Conservation (phyloP, 2,113 vertebrate species). For the Synodontis membranacea region DNA sequence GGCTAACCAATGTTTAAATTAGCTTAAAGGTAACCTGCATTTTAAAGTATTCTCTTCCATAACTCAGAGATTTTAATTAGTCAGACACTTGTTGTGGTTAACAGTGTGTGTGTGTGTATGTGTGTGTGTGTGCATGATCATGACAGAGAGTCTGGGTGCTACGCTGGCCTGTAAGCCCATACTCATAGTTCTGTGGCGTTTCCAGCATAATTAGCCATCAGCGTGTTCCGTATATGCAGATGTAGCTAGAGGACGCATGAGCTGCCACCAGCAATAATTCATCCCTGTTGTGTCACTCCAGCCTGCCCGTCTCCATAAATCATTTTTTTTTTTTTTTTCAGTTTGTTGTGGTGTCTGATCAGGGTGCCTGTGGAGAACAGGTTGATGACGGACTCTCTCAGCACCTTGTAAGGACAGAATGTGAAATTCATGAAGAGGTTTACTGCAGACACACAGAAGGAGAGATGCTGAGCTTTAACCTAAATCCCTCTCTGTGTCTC, state of each 20-base stretch:
- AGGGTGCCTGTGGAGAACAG: slow-evolving; percentile 31
- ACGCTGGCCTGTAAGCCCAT: slow-evolving; percentile 35
- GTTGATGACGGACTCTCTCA: slow-evolving; percentile 24
- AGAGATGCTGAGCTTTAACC: slow-evolving; percentile 39
- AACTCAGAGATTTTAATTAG: not conserved
- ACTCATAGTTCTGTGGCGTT: slow-evolving; percentile 37
- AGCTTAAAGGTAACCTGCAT: not conserved
- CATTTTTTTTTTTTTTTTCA: slow-evolving; percentile 36
- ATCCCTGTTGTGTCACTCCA: slow-evolving; percentile 47
- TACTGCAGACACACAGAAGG: slow-evolving; percentile 12
- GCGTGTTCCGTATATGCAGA: slow-evolving; percentile 8
- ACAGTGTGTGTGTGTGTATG: slow-evolving; percentile 29
- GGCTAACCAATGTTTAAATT: slow-evolving; percentile 6
- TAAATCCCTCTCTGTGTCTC: slow-evolving; percentile 30
- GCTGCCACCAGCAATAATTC: slow-evolving; percentile 50
- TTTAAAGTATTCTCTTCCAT: not conserved
- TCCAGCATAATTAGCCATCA: slow-evolving; percentile 51
- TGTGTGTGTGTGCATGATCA: slow-evolving; percentile 30
- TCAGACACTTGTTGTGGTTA: not conserved
- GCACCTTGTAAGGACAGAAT: slow-evolving; percentile 22
- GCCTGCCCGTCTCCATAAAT: slow-evolving; percentile 45
- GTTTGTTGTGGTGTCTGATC: slow-evolving; percentile 44
- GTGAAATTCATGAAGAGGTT: slow-evolving; percentile 41
- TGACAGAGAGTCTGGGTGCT: slow-evolving; percentile 27
- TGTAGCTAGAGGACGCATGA: slow-evolving; percentile 42